Base-by-base conservation (phyloP, 2,888 invertebrate genomes). In the Elmis aenea region DNA sequence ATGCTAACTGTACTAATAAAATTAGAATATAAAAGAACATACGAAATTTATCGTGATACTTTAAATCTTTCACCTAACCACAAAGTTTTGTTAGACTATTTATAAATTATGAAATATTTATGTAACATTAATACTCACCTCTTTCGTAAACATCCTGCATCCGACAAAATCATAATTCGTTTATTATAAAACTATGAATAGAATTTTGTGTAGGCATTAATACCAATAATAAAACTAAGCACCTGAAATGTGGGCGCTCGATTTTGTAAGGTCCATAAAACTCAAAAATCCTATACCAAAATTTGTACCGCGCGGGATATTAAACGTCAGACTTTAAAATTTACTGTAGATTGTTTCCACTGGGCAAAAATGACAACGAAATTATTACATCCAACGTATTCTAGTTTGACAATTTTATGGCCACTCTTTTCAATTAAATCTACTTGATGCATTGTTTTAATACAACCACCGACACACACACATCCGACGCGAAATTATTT, bases 171-270 rank as follows among this genome's bases (percentile, higher is more conserved):
- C 42, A 48, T 45, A 48, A 50, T 52, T 50, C 44, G 49, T 52
- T 52, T 49, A 48, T 50, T 52, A 47, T 52, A 46, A 38, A 46
- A 46, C 49, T 49, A 48, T 47, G 51, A 53, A 53, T 50, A 51
- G 45, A 42, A 16, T 11, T 32, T 37, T 33, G 45, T 42, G 46
- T 46, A 46, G 48, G 50, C 41, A 48, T 50, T 45, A 48, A 42
- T 46, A 48, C 48, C 46, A 29, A 39, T 45, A 49, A 50, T 47
- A 50, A 50, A 48, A 50, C 37, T 27, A 43, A 37, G 42, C 47
- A 50, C 47, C 47, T 48, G 50, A 45, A 39, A 23, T 22, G 43
- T 47, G 37, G 49, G 47, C 45, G 49, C 22, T 13, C 27, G 38
- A 31, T 35, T 39, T 39, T 39, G 38, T 33, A 39, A 39, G 25